Evolutionary conservation across 2,113 vertebrate genomes (phyloP), one percentile per base, ranked within the genome.

Genomic region (Leuciscus idus): DNA sequence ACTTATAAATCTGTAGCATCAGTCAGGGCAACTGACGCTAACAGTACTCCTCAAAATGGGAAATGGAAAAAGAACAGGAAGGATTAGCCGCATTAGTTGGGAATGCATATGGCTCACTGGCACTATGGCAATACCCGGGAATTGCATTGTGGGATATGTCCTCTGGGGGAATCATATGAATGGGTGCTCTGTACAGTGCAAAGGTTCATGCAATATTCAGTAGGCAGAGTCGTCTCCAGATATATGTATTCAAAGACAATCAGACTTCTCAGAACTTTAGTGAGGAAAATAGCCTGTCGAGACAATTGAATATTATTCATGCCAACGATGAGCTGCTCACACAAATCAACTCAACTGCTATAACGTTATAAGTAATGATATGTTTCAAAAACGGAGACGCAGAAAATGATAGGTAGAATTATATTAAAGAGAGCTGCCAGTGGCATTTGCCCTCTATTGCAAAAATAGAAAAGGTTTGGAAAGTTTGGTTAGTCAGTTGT

Each of bases 191-290:
- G 86, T 89, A 83, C 33, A 84, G 74, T 78, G 46, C 84, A 83
- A 68, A 80, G 48, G 80, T 85, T 89, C 88, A 89, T 89, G 88
- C 84, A 89, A 87, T 89, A 87, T 89, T 89, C 84, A 89, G 73
- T 68, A 87, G 74, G 80, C 88, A 85, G 86, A 75, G 80, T 33
- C 43, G 46, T 85, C 62, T 70, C 17, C 68, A 84, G 86, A 87
- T 87, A 83, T 89, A 87, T 87, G 84, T 59, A 76, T 66, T 83
- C 73, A 85, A 83, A 85, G 82, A 64, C 73, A 79, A 46, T 85
- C 66, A 86, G 85, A 36, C 66, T 66, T 85, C 82, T 83, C 57
- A 74, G 86, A 87, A 73, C 72, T 85, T 50, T 59, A 50, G 23
- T 62, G 78, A 83, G 76, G 73, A 68, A 79, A 83, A 87, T 77